Evolutionary conservation across 2,797 vertebrate species (phyloP).

Genomic region (Myotis vivesi): DNA sequence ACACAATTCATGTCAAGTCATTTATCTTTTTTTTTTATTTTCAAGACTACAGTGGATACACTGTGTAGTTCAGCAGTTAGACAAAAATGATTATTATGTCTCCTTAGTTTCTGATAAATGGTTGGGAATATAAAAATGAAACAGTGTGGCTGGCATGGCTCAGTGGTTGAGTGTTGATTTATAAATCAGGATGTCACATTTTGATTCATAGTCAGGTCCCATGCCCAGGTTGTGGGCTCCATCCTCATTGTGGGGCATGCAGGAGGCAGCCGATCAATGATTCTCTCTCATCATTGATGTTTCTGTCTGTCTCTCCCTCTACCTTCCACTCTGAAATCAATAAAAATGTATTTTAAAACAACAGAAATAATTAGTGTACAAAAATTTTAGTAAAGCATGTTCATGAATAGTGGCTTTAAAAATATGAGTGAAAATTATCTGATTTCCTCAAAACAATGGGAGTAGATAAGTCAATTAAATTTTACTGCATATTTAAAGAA

Average conservation of each 20-base stretch:
- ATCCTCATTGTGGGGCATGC: too few relatives aligned
- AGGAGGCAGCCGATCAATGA: too few relatives aligned
- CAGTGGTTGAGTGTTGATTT: too few relatives aligned
- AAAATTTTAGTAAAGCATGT: not conserved
- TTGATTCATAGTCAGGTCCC: too few relatives aligned
- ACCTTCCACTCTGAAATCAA: too few relatives aligned
- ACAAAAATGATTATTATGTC: constrained; percentile 52
- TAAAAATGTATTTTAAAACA: too few relatives aligned
- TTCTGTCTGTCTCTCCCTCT: too few relatives aligned
- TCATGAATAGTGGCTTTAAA: not conserved
- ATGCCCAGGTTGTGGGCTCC: too few relatives aligned
- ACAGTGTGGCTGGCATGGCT: not conserved
- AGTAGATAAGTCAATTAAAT: not conserved
- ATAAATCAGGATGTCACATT: too few relatives aligned
- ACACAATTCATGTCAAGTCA: constrained; percentile 43
- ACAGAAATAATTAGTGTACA: not conserved
- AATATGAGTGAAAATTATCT: not conserved
- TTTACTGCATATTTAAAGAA: not conserved
- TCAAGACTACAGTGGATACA: constrained; percentile 18
- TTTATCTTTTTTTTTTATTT: constrained; percentile 62
- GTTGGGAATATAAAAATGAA: constrained; percentile 31
- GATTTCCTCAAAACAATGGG: not conserved
- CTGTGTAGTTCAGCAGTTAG: not conserved
- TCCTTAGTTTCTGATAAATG: constrained; percentile 55
- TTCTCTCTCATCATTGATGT: too few relatives aligned